Conservation (phyloP, 1,140 invertebrate genomes). For the Amphibalanus amphitrite region DNA sequence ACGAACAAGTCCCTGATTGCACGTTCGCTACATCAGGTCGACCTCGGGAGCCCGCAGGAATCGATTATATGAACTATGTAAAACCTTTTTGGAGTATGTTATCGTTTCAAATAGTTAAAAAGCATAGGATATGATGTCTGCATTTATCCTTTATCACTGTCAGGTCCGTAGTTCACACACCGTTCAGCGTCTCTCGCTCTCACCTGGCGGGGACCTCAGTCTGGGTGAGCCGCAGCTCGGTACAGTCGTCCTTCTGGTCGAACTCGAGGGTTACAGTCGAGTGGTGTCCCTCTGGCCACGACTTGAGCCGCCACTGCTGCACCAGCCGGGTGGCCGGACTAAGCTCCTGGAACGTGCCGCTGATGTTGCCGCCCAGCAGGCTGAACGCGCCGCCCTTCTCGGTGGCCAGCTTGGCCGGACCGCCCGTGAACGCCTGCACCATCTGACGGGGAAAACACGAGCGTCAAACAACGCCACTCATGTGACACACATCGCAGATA, state of each 20-base stretch:
- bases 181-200: slow-evolving; percentile 11
- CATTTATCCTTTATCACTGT: no score
- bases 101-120: no score
- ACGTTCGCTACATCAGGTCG: no score
- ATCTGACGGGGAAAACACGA: slow-evolving; percentile 36
- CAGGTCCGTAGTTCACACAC: no score
- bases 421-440: slow-evolving; percentile 64
- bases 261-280: slow-evolving; percentile 74
- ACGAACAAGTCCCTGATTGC: no score
- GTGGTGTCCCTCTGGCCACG: slow-evolving; percentile 82
- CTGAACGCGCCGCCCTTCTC: slow-evolving; percentile 15
- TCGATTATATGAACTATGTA: no score
- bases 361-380: slow-evolving; percentile 17
- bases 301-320: slow-evolving; percentile 86
- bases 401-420: slow-evolving; percentile 16
- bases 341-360: slow-evolving; percentile 14
- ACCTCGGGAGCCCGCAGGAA: no score
- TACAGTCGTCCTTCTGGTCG: slow-evolving; percentile 34
- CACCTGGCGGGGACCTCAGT: slow-evolving; percentile 52
- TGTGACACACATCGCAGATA: slow-evolving; percentile 5
- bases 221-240: slow-evolving; percentile 11
- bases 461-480: no score
- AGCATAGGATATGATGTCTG: no score
- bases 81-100: no score
- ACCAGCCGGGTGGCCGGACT: slow-evolving; percentile 60